Base-by-base conservation (phyloP, 1,140 invertebrate species). In the Gonioctena quinquepunctata region DNA sequence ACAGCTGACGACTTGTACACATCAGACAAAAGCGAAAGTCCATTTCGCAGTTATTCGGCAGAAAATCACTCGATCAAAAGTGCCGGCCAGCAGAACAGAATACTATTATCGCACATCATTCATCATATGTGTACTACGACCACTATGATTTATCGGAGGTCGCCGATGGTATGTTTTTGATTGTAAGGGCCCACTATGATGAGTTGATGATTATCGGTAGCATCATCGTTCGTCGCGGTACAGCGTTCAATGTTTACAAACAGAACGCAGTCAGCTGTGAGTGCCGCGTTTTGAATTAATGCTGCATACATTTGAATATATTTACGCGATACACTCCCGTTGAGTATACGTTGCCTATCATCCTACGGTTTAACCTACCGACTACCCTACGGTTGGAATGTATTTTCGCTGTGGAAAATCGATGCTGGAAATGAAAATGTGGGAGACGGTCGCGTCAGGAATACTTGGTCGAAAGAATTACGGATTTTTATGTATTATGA, bases 271-370 rank as follows among this genome's bases (percentile, higher is more conserved):
- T 81, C 80, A 81, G 80, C 80, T 81, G 80, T 80, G 79, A 80
- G 80, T 82, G 81, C 77, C 84, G 86, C 86, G 85, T 83, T 77
- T 85, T 87, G 87, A 87, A 88, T 87, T 87, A 88, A 88, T 88
- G 86, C 84, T 85, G 87, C 87, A 88, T 87, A 88, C 84, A 88
- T 88, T 88, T 88, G 86, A 88, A 88, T 88, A 88, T 84, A 87
- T 87, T 87, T 87, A 79, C 81, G 81, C 71, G 56, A 42, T 62
- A 65, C 70, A 70, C 72, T 49, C 16, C 22, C 56, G 16, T 18
- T 16, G 60, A 27, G 28, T 62, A 62, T 66, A 69, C 67, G 54
- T 27, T 63, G 67, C 67, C 26, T 64, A 64, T 69, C 67, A 64
- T 69, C 21, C 57, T 48, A 23, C 48, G 49, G 33, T 68, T 59